These are phyloP conservation scores for Agonopterix subpropinquella DNA, from an alignment of 2,888 invertebrate species.

Conservation along the genomic window DNA sequence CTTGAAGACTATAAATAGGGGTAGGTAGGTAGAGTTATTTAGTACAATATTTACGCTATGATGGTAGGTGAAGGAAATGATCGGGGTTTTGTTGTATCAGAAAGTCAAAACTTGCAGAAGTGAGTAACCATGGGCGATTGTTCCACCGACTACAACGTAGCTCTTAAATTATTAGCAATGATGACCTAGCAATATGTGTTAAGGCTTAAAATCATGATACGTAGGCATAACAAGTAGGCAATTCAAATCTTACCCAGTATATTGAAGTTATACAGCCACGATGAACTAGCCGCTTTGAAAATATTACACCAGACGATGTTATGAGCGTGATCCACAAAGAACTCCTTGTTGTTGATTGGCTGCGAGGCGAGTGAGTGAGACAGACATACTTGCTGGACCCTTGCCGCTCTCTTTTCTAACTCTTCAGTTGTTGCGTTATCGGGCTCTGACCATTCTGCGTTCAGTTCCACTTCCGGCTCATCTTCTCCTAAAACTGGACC, in stretches of 20 bases:
- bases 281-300: slow-evolving; percentile 86
- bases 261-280: slow-evolving; percentile 87
- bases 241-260: slow-evolving; percentile 71
- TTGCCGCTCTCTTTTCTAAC: slow-evolving; percentile 61
- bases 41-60: too few species aligned
- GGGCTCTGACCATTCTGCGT: slow-evolving; percentile 47
- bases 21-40: too few species aligned
- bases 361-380: slow-evolving; percentile 39
- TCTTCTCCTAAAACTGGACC: slow-evolving; percentile 55
- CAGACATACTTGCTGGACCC: slow-evolving; percentile 67
- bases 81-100: too few species aligned
- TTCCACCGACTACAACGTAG: too few species aligned
- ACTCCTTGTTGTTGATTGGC: slow-evolving; percentile 82
- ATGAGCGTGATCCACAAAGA: slow-evolving; percentile 80
- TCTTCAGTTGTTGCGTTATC: slow-evolving; percentile 59
- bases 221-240: neutral
- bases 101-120: too few species aligned
- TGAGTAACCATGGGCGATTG: too few species aligned
- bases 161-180: too few species aligned
- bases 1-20: too few species aligned
- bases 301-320: slow-evolving; percentile 85
- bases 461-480: slow-evolving; percentile 28
- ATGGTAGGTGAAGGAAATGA: too few species aligned
- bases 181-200: too few species aligned
- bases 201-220: too few species aligned